A percentile compares a stretch with the other conserved stretches of the same genome.
Conservation (phyloP, 2,797 vertebrate genomes). For the Coreius guichenoti region DNA sequence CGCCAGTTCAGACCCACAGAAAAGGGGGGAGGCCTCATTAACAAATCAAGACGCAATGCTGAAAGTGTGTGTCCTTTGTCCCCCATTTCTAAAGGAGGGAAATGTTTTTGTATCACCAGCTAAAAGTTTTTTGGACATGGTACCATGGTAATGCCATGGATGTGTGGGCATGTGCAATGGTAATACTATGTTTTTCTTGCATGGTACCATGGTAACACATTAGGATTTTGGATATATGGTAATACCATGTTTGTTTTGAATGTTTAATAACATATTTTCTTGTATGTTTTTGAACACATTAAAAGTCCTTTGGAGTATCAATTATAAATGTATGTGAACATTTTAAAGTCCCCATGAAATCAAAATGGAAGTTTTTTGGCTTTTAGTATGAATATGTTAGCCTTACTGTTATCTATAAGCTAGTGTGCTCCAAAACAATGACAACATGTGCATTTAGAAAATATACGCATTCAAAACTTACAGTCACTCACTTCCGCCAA, state of each 20-base stretch:
- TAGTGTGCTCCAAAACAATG: no score
- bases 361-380: no score
- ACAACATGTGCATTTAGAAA: background rate
- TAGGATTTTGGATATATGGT: background rate
- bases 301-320: background rate
- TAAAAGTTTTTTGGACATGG: background rate
- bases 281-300: background rate
- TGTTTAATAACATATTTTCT: background rate
- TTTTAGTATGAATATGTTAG: no score
- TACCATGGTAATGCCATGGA: background rate
- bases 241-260: background rate
- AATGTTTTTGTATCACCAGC: background rate
- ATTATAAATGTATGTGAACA: background rate
- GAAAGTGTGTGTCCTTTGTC: slow-evolving; percentile 20
- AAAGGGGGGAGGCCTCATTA: slow-evolving; percentile 65
- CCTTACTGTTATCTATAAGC: no score
- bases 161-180: background rate
- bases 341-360: background rate
- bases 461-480: no score
- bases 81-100: background rate
- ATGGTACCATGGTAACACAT: background rate
- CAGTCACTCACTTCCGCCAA: no score
- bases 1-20: slow-evolving; percentile 67
- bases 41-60: slow-evolving; percentile 56
- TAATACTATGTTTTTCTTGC: background rate